These are phyloP conservation scores for Sebastes oblongus DNA, from an alignment of 2,797 vertebrate species.

Conservation along the genomic window DNA sequence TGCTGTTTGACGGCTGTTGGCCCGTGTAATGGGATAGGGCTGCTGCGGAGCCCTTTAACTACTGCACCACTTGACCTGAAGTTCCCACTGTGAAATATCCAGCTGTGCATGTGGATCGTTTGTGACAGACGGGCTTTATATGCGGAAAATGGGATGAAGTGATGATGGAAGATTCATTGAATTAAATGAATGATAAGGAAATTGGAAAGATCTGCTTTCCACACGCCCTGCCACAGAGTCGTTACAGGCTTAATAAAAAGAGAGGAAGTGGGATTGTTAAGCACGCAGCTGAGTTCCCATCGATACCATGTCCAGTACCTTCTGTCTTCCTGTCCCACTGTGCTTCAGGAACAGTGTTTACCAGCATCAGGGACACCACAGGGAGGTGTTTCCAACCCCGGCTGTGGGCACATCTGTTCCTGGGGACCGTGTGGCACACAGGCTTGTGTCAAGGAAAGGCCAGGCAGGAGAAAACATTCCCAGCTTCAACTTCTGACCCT, in stretches of 20 bases:
- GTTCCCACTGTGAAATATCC: constrained; percentile 62
- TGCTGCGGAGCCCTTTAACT: constrained; percentile 58
- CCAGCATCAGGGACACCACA: constrained; percentile 29
- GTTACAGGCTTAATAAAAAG: not conserved
- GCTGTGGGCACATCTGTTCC: constrained; percentile 70
- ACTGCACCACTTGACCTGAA: constrained; percentile 61
- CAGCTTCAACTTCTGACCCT: constrained; percentile 78
- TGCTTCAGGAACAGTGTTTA: constrained; percentile 37
- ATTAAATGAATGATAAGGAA: constrained; percentile 33
- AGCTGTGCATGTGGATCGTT: constrained; percentile 56
- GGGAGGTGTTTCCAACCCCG: constrained; percentile 48
- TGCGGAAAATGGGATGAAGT: constrained; percentile 29
- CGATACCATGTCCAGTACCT: constrained; percentile 14
- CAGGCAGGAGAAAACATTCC: constrained; percentile 62
- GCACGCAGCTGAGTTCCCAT: constrained; percentile 5
- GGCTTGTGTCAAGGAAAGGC: constrained; percentile 64
- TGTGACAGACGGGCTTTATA: constrained; percentile 40
- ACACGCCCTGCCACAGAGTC: not conserved
- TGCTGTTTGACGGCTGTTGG: constrained; percentile 64
- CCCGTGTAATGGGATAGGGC: constrained; percentile 69
- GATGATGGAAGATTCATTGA: constrained; percentile 6
- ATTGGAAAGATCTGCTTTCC: constrained; percentile 8
- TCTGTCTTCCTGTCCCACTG: constrained; percentile 27
- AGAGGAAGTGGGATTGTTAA: not conserved
- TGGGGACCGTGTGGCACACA: constrained; percentile 50